phyloP scores from a whole-genome alignment of 2,797 vertebrate species.

The Scomberomorus guttatus region DNA sequence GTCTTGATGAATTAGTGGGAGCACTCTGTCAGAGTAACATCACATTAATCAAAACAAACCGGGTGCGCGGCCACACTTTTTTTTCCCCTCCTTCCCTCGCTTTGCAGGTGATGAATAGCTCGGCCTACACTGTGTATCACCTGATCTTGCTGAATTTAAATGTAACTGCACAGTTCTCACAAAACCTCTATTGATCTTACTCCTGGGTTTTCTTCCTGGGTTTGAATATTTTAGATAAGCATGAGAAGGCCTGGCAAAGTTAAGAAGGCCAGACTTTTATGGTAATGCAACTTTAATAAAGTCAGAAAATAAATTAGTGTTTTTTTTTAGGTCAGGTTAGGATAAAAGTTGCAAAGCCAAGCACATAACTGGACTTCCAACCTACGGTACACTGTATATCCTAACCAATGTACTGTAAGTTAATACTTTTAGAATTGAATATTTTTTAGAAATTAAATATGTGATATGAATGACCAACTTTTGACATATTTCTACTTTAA shows the following conservation, averaged over 20 bases:
- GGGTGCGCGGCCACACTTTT: slow-evolving; percentile 57
- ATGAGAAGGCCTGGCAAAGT: slow-evolving; percentile 26
- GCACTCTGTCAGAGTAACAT: slow-evolving; percentile 82
- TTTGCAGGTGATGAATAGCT: slow-evolving; percentile 81
- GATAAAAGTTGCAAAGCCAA: slow-evolving; percentile 38
- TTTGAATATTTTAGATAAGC: slow-evolving; percentile 68
- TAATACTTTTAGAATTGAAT: neutral
- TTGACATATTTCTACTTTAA: neutral
- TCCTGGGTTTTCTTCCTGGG: slow-evolving; percentile 46
- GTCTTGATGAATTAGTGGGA: slow-evolving; percentile 88
- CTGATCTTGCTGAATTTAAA: slow-evolving; percentile 82
- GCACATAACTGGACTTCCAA: slow-evolving; percentile 13
- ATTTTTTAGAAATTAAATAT: neutral
- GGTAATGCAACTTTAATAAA: slow-evolving; percentile 46
- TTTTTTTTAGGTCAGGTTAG: slow-evolving; percentile 62
- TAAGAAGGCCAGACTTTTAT: slow-evolving; percentile 42
- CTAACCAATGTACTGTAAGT: neutral
- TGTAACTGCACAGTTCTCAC: slow-evolving; percentile 70
- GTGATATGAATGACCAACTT: neutral
- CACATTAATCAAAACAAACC: slow-evolving; percentile 89
- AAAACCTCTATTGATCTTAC: slow-evolving; percentile 75
- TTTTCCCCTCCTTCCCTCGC: slow-evolving; percentile 37
- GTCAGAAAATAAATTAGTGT: slow-evolving; percentile 46
- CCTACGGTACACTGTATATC: neutral
- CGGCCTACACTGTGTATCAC: slow-evolving; percentile 69